Conservation (phyloP, 2,797 vertebrate genomes). For the Gadopsis bispinosus region DNA sequence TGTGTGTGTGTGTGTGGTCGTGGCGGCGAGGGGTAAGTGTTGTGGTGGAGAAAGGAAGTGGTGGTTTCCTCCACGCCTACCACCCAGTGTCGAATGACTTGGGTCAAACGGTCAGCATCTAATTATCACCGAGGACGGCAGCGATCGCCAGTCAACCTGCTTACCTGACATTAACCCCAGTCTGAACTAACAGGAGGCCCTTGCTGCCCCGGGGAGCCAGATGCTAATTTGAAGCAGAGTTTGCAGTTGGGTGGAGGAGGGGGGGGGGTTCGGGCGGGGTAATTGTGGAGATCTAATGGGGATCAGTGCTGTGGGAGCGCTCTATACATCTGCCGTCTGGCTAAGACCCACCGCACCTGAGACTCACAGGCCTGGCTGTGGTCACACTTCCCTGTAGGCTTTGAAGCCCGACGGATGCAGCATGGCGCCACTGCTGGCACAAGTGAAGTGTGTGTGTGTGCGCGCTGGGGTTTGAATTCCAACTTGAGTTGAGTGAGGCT, state of each 20-base stretch:
- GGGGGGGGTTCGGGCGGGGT: conserved; percentile 43
- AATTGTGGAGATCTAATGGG: conserved; percentile 81
- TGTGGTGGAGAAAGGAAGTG: conserved; percentile 67
- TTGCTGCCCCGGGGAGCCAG: conserved; percentile 66
- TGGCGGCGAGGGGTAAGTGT: conserved; percentile 25
- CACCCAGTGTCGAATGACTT: conserved; percentile 65
- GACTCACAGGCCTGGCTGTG: conserved; percentile 67
- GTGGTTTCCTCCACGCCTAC: conserved; percentile 49
- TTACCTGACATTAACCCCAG: conserved; percentile 84
- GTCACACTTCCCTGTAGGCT: conserved; percentile 65
- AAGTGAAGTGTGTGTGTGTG: conserved; percentile 25
- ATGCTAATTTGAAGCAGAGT: conserved; percentile 83
- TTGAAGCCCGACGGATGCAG: conserved; percentile 65
- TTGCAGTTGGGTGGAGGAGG: conserved; percentile 23
- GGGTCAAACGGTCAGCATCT: conserved; percentile 82
- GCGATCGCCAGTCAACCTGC: conserved; percentile 70
- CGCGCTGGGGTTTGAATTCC: conserved; percentile 54
- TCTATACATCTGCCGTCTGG: conserved; percentile 81
- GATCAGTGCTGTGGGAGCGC: conserved; percentile 80
- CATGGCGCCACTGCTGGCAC: conserved; percentile 68
- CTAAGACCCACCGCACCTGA: conserved; percentile 81
- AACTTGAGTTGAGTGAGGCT: conserved; percentile 40
- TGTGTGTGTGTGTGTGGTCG: conserved; percentile 60
- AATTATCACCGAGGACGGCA: conserved; percentile 77
- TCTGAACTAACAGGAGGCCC: conserved; percentile 76